phyloP scores from a whole-genome alignment of 2,797 vertebrate genomes.

The Girardinus metallicus region DNA sequence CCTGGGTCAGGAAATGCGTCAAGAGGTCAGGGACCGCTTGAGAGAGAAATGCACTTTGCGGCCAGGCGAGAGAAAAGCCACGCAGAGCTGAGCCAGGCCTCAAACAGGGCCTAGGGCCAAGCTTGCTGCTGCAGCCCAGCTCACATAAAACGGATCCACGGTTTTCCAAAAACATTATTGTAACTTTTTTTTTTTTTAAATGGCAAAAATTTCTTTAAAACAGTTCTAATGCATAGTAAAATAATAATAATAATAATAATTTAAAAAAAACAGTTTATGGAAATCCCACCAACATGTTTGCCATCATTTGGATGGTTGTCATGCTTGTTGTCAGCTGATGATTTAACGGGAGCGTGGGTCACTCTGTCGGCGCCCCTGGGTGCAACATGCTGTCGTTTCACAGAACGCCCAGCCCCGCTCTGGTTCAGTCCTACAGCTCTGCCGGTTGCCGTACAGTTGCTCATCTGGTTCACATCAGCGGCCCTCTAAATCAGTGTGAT shows the following conservation, averaged over 20 bases:
- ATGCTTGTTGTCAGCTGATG: neutral
- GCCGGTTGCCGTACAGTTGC: slow-evolving; percentile 42
- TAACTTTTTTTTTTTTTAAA: slow-evolving; percentile 8
- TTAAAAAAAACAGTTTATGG: too few relatives aligned
- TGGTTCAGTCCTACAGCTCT: slow-evolving; percentile 27
- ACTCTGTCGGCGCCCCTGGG: neutral
- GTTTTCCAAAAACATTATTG: slow-evolving; percentile 64
- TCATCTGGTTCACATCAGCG: slow-evolving; percentile 81
- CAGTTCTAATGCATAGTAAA: neutral
- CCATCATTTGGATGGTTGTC: neutral
- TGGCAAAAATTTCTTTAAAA: neutral
- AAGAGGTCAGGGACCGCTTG: slow-evolving; percentile 74
- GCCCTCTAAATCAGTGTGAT: slow-evolving; percentile 59
- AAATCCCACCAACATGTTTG: neutral
- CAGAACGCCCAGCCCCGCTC: slow-evolving; percentile 46
- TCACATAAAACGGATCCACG: slow-evolving; percentile 63
- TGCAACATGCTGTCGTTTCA: slow-evolving; percentile 39
- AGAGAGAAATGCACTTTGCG: slow-evolving; percentile 66
- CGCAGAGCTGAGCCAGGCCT: slow-evolving; percentile 39
- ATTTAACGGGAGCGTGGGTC: neutral
- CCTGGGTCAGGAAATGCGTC: slow-evolving; percentile 83
- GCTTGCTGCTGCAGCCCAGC: slow-evolving; percentile 53
- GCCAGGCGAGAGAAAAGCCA: slow-evolving; percentile 43
- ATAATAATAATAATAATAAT: too few relatives aligned
- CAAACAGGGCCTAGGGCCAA: slow-evolving; percentile 49